Evolutionary conservation across 1,140 invertebrate genomes (phyloP).

Genomic region (Drosophila punjabiensis): DNA sequence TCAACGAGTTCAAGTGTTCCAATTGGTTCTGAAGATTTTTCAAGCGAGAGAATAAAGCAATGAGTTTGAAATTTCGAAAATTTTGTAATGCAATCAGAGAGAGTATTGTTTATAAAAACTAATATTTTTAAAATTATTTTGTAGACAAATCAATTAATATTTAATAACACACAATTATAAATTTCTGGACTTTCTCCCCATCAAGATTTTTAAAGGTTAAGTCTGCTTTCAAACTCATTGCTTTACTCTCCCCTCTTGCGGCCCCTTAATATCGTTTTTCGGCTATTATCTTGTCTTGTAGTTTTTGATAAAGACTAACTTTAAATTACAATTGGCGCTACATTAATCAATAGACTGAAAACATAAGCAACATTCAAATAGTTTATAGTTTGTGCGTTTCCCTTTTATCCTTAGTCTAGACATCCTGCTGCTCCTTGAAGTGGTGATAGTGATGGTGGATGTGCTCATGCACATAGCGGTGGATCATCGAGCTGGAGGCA

Average conservation of each 20-base stretch:
- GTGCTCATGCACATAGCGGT: conserved; percentile 91
- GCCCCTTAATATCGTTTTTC: conserved; percentile 47
- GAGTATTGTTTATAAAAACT: too few species aligned
- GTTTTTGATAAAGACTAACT: conserved; percentile 34
- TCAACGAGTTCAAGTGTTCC: conserved; percentile 7
- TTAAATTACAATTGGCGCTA: conserved; percentile 80
- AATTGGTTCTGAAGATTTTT: conserved; percentile 18
- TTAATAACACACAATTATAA: neutral
- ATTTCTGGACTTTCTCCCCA: neutral
- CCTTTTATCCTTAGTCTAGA: conserved; percentile 36
- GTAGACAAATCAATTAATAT: neutral
- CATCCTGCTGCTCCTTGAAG: conserved; percentile 86
- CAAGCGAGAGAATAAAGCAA: neutral
- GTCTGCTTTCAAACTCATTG: neutral
- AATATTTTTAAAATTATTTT: neutral
- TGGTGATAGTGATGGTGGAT: conserved; percentile 95
- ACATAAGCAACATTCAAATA: conserved; percentile 69
- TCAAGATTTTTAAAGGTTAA: neutral
- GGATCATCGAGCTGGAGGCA: conserved; percentile 82
- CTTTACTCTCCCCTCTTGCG: neutral
- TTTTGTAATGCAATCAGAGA: neutral
- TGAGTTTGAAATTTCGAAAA: neutral
- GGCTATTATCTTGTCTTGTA: conserved; percentile 22
- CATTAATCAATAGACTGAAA: conserved; percentile 65
- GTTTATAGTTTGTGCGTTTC: conserved; percentile 22